Conservation (phyloP, 2,113 vertebrate species). For the Beaufortia kweichowensis region DNA sequence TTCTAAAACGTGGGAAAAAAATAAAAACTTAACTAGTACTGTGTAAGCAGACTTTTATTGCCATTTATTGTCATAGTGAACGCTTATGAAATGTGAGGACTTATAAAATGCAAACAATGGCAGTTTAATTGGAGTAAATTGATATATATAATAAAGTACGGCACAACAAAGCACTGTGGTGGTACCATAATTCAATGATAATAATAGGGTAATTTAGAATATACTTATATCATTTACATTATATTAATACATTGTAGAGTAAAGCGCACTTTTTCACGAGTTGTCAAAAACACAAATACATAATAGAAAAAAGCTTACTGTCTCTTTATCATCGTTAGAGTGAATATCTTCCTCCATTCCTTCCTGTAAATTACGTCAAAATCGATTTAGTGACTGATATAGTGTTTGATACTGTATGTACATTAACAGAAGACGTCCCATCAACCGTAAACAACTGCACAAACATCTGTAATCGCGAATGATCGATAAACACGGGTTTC, state of each 20-base stretch:
- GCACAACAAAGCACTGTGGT: not conserved
- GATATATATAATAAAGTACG: too few relatives aligned
- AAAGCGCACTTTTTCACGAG: too few relatives aligned
- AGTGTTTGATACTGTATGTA: not conserved
- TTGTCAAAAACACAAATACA: not conserved
- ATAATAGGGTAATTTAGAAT: not conserved
- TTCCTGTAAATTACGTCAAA: not conserved
- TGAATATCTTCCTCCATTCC: slow-evolving; percentile 45
- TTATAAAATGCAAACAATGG: too few relatives aligned
- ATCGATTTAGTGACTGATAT: not conserved
- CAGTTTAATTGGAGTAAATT: too few relatives aligned
- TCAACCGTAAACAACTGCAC: not conserved
- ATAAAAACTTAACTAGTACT: too few relatives aligned
- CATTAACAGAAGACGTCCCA: not conserved
- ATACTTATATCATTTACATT: too few relatives aligned
- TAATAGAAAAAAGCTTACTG: slow-evolving; percentile 25
- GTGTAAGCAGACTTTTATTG: too few relatives aligned
- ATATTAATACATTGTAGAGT: too few relatives aligned
- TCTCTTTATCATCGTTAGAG: slow-evolving; percentile 46
- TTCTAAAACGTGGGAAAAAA: too few relatives aligned
- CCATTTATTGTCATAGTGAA: too few relatives aligned
- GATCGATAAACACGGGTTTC: too few relatives aligned
- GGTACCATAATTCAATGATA: not conserved
- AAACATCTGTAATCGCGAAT: not conserved
- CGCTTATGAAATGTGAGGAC: too few relatives aligned